Conservation (phyloP, 2,888 invertebrate genomes). For the Brassicogethes aeneus region DNA sequence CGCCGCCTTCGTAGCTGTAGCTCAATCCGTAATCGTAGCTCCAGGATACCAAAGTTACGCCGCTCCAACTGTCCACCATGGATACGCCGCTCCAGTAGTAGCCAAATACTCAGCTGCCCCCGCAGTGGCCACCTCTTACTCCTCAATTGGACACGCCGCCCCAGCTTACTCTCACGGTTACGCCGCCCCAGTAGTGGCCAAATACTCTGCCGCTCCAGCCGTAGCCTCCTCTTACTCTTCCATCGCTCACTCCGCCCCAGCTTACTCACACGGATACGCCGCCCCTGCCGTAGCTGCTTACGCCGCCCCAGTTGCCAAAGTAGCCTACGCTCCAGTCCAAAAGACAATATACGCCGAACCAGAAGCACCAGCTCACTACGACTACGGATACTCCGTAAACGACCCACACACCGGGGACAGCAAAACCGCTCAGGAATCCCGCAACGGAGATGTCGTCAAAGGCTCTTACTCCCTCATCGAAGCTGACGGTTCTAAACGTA, state of each 20-base stretch:
- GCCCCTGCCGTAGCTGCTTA: too few relatives aligned
- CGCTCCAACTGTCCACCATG: too few relatives aligned
- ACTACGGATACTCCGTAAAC: too few relatives aligned
- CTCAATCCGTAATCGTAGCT: slow-evolving; percentile 9
- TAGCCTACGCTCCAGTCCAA: slow-evolving; percentile 16
- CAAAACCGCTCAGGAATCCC: slow-evolving; percentile 53
- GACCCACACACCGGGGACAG: too few relatives aligned
- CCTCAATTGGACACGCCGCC: too few relatives aligned
- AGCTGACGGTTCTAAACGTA: slow-evolving; percentile 42
- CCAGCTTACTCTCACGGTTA: too few relatives aligned
- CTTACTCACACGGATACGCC: too few relatives aligned
- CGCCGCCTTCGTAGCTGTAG: slow-evolving; percentile 17
- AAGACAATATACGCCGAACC: slow-evolving; percentile 40
- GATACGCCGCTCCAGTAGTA: slow-evolving; percentile 2
- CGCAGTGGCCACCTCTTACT: slow-evolving; percentile 11
- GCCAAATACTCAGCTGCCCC: slow-evolving; percentile 15
- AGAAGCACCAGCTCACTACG: too few relatives aligned
- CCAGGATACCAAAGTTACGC: slow-evolving; percentile 2
- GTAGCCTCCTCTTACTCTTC: too few relatives aligned
- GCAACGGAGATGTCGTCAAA: slow-evolving; percentile 43
- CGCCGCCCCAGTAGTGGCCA: too few relatives aligned
- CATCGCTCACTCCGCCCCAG: too few relatives aligned
- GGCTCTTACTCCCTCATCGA: slow-evolving; percentile 46
- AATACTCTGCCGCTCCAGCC: slow-evolving; percentile 12
- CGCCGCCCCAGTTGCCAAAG: too few relatives aligned